Base-by-base conservation (phyloP, 2,888 invertebrate species). In the Campoletis raptor region DNA sequence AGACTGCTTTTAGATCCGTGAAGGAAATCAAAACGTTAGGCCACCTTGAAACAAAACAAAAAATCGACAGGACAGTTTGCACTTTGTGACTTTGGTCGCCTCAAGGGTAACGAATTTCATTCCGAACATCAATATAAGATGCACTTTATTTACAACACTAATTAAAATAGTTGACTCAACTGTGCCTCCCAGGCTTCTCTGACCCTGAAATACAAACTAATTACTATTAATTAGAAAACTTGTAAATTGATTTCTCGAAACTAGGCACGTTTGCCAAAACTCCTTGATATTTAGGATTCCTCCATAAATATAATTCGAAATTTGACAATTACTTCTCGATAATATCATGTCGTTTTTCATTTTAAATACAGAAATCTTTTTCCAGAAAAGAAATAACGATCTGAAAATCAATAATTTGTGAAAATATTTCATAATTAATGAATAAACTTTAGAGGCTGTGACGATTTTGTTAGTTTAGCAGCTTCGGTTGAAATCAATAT, bases 151-250 rank as follows among this genome's bases (percentile, higher is more conserved):
- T 15, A 61, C 1, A 12, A 30, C 15, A 15, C 61, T 61, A 61
- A 61, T 61, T 61, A 12, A 30, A 61, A 61, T 61, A 61, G 61
- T 61, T 30, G 1, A 30, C 24, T 61, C 61, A 15, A 61, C 57
- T 12, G 24, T 57, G 30, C 8, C 30, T 30, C 30, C 57, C 57
- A 57, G 57, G 24, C 15, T 30, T 7, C 30, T 57, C 24, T 24
- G 30, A 30, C 15, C 30, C n/a, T 30, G 15, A 15, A 61, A 30
- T 30, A 61, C 30, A 61, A 61, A 30, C 30, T 61, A 15, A 30
- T 61, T 61, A 30, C 61, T 15, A 61, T 30, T 61, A 61, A 61
- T 61, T 61, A 30, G 30, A 61, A 61, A 61, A 61, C 61, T 61
- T 61, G 30, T 6, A 7, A 61, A 61, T 61, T 61, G 30, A 57